Conservation (phyloP, 2,113 vertebrate genomes). For the Synodontis membranacea region DNA sequence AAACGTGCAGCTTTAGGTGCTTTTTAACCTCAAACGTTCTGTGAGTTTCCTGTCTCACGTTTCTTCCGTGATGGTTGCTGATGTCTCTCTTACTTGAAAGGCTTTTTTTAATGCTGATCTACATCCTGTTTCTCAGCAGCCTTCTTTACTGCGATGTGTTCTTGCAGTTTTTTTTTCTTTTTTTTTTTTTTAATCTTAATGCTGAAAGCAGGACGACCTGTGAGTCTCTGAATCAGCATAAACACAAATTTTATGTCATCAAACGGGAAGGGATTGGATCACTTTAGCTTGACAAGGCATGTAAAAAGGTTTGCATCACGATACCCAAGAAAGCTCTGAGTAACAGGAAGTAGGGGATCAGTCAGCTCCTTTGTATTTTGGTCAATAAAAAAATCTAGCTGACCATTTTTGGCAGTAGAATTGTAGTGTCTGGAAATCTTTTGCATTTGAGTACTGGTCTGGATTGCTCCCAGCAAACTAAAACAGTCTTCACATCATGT, state of each 20-base stretch:
- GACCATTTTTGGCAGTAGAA: neutral
- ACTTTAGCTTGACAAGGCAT: neutral
- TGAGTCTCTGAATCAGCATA: neutral
- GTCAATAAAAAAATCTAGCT: neutral
- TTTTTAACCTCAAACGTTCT: neutral
- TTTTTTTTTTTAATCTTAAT: too few species aligned
- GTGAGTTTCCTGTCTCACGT: neutral
- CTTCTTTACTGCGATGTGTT: neutral
- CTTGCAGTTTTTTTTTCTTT: too few species aligned
- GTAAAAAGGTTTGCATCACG: neutral
- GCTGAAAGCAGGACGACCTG: neutral
- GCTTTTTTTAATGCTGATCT: neutral
- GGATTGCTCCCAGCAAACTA: neutral
- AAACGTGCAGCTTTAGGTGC: neutral
- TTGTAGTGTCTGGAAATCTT: neutral
- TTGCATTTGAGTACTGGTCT: neutral
- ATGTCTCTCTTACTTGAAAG: neutral
- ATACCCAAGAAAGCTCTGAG: neutral
- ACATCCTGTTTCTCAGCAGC: slow-evolving; percentile 1
- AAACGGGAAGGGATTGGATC: too few species aligned
- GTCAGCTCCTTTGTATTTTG: neutral
- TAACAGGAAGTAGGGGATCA: neutral
- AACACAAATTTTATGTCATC: neutral
- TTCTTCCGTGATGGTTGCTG: neutral
- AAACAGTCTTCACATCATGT: neutral